Conservation (phyloP, 2,797 vertebrate genomes). For the Sparus aurata region DNA sequence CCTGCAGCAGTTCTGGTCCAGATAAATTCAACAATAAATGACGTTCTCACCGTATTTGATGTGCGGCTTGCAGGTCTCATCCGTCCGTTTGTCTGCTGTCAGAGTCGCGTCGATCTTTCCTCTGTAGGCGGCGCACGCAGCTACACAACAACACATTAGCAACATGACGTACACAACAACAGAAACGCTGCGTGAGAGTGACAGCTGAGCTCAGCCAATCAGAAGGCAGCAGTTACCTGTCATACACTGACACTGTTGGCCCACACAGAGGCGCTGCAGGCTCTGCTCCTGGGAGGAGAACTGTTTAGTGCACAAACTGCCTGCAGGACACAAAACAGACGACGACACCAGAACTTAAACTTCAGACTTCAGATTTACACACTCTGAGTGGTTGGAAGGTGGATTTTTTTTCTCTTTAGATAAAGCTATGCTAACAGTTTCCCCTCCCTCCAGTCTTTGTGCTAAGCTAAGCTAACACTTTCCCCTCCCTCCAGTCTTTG, state of each 20-base stretch:
- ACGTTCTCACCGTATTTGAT: constrained; percentile 69
- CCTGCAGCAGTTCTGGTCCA: no score
- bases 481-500: neutral
- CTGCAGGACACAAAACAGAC: constrained; percentile 69
- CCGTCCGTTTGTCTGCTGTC: constrained; percentile 57
- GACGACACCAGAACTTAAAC: neutral
- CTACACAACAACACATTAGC: constrained; percentile 38
- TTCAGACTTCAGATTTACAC: no score
- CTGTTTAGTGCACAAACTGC: constrained; percentile 86
- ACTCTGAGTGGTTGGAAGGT: no score
- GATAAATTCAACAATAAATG: no score
- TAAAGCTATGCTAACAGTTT: neutral
- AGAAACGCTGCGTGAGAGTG: no score
- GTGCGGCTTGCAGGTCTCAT: constrained; percentile 63
- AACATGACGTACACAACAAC: neutral
- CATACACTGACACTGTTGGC: constrained; percentile 90
- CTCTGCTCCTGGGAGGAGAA: constrained; percentile 86
- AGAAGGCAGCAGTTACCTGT: constrained; percentile 82
- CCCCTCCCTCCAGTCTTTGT: no score
- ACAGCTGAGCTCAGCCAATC: constrained; percentile 3
- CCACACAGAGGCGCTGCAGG: constrained; percentile 90
- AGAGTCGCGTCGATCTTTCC: constrained; percentile 71
- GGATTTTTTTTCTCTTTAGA: no score
- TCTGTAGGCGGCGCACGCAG: constrained; percentile 66
- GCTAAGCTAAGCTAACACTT: no score